A percentile compares a stretch with the other conserved stretches of the same genome.
These are phyloP conservation scores for Hiodon tergisus DNA, from an alignment of 2,113 vertebrate species.

Conservation along the genomic window DNA sequence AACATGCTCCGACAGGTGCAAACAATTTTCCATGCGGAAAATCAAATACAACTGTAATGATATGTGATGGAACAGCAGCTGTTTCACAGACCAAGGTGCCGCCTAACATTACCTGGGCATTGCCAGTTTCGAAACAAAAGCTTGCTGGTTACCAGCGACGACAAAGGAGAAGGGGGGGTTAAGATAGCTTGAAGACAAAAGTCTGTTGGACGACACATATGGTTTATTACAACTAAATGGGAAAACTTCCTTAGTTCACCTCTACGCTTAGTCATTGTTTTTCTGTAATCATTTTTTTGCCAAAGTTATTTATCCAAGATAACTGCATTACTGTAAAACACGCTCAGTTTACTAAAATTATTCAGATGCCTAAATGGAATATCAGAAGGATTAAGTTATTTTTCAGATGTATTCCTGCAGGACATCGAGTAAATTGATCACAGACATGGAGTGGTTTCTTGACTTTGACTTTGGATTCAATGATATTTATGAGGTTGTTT, in stretches of 20 bases:
- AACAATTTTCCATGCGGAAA: conserved; percentile 47
- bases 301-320: conserved; percentile 28
- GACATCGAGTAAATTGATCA: no score
- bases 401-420: no score
- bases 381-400: no score
- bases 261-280: conserved; percentile 31
- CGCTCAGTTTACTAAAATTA: not conserved
- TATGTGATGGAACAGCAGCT: conserved; percentile 36
- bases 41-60: conserved; percentile 34
- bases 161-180: conserved; percentile 11
- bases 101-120: conserved; percentile 39
- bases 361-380: no score
- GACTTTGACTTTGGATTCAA: no score
- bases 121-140: conserved; percentile 37
- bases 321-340: conserved; percentile 27
- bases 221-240: conserved; percentile 33
- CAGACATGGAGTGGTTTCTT: no score
- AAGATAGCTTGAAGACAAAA: conserved; percentile 24
- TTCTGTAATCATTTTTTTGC: conserved; percentile 27
- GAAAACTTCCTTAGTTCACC: conserved; percentile 7
- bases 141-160: conserved; percentile 38
- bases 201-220: conserved; percentile 32
- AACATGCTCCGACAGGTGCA: conserved; percentile 38
- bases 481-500: no score
- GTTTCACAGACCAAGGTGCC: conserved; percentile 36